phyloP scores from a whole-genome alignment of 2,113 vertebrate species.

The Istiophorus platypterus region DNA sequence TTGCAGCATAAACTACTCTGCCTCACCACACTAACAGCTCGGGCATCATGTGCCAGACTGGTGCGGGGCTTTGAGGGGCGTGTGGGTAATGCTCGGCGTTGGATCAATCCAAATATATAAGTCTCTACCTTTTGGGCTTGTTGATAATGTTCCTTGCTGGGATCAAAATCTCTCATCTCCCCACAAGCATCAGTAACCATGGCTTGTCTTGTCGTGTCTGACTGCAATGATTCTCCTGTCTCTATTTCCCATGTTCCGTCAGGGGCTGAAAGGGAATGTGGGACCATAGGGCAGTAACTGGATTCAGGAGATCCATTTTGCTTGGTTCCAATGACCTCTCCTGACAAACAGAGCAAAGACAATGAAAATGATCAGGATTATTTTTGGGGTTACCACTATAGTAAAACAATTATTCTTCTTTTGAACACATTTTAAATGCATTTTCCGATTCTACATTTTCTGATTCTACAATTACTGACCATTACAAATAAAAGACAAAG shows the following conservation, averaged over 20 bases:
- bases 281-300: slow-evolving; percentile 55
- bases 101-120: slow-evolving; percentile 88
- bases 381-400: not conserved
- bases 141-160: slow-evolving; percentile 61
- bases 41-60: slow-evolving; percentile 78
- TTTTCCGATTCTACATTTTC: not conserved
- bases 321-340: slow-evolving; percentile 22
- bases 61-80: slow-evolving; percentile 86
- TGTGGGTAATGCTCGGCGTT: slow-evolving; percentile 80
- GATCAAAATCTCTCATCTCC: slow-evolving; percentile 48
- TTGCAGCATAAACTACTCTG: slow-evolving; percentile 86
- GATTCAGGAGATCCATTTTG: slow-evolving; percentile 51
- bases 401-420: not conserved
- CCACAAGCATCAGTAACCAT: slow-evolving; percentile 10
- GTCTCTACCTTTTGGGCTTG: slow-evolving; percentile 83
- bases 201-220: slow-evolving; percentile 28
- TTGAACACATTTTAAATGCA: no score
- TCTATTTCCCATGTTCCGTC: slow-evolving; percentile 56
- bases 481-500: not conserved
- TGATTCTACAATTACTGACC: not conserved
- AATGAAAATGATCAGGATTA: slow-evolving; percentile 18
- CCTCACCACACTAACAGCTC: slow-evolving; percentile 68
- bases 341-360: slow-evolving; percentile 59
- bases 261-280: slow-evolving; percentile 79
- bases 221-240: slow-evolving; percentile 73